phyloP scores from a whole-genome alignment of 2,797 vertebrate genomes.

The Sebastes ruberrimus region DNA sequence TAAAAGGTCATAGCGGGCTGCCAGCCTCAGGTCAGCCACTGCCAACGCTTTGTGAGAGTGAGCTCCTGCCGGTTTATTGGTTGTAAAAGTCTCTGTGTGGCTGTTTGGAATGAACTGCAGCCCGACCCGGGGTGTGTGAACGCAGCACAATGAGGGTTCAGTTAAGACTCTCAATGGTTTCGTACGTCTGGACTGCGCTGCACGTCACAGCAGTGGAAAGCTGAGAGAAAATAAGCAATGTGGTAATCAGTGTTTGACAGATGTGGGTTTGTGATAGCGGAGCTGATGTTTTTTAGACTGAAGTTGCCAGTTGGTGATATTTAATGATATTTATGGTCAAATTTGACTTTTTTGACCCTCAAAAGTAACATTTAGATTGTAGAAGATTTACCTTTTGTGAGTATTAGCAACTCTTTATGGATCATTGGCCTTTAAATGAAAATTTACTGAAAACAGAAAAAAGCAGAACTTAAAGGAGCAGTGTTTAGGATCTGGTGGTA shows the following conservation, averaged over 20 bases:
- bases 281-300: not conserved
- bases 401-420: not conserved
- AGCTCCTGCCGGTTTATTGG: slow-evolving; percentile 19
- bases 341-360: not conserved
- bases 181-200: not conserved
- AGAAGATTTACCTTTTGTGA: not conserved
- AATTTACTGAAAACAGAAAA: not conserved
- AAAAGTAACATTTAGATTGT: not conserved
- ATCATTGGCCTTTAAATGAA: not conserved
- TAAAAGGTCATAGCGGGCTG: not conserved
- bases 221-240: slow-evolving; percentile 43
- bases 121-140: slow-evolving; percentile 13
- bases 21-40: not conserved
- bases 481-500: no score
- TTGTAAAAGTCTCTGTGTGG: slow-evolving; percentile 31
- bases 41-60: not conserved
- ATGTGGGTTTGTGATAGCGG: slow-evolving; percentile 28
- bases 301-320: not conserved
- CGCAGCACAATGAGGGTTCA: slow-evolving; percentile 57
- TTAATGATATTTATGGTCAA: not conserved
- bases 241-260: slow-evolving; percentile 19
- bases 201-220: slow-evolving; percentile 40
- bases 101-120: slow-evolving; percentile 11
- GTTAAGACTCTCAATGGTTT: slow-evolving; percentile 19
- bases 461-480: not conserved